Evolutionary conservation across 2,113 vertebrate genomes (phyloP).

Genomic region (Periophthalmus modestus): DNA sequence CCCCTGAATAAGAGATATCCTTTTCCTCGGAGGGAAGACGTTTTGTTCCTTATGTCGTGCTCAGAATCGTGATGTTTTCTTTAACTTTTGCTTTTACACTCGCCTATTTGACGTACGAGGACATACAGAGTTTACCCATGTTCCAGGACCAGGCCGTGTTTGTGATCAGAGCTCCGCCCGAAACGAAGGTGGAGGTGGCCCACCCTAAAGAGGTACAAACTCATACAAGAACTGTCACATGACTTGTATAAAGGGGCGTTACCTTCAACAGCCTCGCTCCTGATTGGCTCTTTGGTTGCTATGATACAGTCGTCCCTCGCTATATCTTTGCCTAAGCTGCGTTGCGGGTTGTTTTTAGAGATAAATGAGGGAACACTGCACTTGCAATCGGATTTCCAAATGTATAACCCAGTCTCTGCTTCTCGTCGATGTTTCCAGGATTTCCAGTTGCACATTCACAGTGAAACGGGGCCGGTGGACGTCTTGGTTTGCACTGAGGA

Average conservation of each 20-base stretch:
- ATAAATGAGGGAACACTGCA: no score
- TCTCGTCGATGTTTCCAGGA: conserved; percentile 70
- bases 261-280: no score
- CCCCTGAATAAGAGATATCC: conserved; percentile 91
- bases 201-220: conserved; percentile 87
- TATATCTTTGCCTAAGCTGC: no score
- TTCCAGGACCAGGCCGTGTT: conserved; percentile 95
- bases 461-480: conserved; percentile 91
- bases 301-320: no score
- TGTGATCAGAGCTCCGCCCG: conserved; percentile 92
- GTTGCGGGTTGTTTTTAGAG: no score
- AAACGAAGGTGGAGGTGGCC: conserved; percentile 93
- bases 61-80: conserved; percentile 37
- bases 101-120: conserved; percentile 92
- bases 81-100: conserved; percentile 83
- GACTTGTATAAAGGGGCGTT: no score
- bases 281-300: no score
- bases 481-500: conserved; percentile 90
- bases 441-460: conserved; percentile 89
- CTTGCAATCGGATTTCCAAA: no score
- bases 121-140: conserved; percentile 86
- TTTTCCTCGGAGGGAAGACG: conserved; percentile 57
- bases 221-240: no score
- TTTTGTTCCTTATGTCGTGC: neutral
- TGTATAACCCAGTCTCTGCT: no score